Conservation (phyloP, 2,113 vertebrate genomes). For the Planiliza haematocheilus region DNA sequence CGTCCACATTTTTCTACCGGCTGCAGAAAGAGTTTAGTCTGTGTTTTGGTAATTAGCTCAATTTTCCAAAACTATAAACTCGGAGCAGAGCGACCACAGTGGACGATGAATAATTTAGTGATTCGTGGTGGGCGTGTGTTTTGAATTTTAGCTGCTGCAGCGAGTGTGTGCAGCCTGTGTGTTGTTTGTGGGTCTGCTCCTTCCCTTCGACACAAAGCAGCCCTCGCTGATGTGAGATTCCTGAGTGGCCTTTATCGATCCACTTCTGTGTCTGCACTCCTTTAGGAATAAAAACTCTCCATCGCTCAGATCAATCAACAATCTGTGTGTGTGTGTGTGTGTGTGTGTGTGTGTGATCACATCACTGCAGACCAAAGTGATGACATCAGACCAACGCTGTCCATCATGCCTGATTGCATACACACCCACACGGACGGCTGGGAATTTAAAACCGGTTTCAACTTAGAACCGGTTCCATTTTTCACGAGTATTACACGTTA, state of each 20-base stretch:
- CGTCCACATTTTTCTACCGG: too few relatives aligned
- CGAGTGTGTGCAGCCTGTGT: not conserved
- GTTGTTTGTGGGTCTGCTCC: not conserved
- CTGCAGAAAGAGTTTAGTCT: too few relatives aligned
- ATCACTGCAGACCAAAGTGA: conserved; percentile 10
- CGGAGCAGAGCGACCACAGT: too few relatives aligned
- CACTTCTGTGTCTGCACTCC: not conserved
- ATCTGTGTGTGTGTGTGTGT: not conserved
- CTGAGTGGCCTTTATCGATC: conserved; percentile 25
- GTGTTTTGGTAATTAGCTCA: too few relatives aligned
- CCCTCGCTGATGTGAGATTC: not conserved
- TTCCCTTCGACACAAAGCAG: too few relatives aligned
- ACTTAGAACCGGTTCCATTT: too few relatives aligned
- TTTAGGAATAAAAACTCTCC: conserved; percentile 12
- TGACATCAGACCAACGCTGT: conserved; percentile 7
- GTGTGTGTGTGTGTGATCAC: conserved; percentile 9
- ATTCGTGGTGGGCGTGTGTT: not conserved
- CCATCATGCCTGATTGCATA: not conserved
- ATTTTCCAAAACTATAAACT: too few relatives aligned
- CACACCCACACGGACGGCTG: not conserved
- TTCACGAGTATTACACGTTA: too few relatives aligned
- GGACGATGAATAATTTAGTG: too few relatives aligned
- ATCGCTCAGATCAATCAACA: conserved; percentile 26
- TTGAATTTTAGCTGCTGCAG: too few relatives aligned
- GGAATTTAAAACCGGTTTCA: too few relatives aligned